phyloP scores from a whole-genome alignment of 2,888 invertebrate species.

The Eretmocerus hayati region DNA sequence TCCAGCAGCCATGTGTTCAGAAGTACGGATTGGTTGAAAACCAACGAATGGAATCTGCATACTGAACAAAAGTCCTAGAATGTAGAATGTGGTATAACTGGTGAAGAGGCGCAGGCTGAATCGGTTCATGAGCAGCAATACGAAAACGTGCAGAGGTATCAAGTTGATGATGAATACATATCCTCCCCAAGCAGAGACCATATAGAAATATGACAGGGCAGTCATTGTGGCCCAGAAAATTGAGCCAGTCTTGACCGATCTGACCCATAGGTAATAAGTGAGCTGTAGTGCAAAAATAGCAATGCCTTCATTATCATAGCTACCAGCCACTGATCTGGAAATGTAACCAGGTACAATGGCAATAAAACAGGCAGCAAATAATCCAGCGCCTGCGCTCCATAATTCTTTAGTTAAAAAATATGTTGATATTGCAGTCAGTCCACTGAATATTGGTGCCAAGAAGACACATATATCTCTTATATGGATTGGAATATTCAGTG shows the following conservation, averaged over 20 bases:
- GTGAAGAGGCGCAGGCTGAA: conserved; percentile 88
- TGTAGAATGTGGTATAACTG: conserved; percentile 95
- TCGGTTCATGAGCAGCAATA: conserved; percentile 88
- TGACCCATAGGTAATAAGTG: conserved; percentile 97
- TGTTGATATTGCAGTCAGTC: conserved; percentile 94
- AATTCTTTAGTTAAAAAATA: conserved; percentile 95
- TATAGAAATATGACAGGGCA: conserved; percentile 96
- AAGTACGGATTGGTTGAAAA: conserved; percentile 97
- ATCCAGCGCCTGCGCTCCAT: conserved; percentile 92
- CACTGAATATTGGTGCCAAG: conserved; percentile 96
- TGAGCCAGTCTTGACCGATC: conserved; percentile 94
- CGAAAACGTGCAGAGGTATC: conserved; percentile 96
- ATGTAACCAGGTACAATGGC: conserved; percentile 99
- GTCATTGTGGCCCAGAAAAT: conserved; percentile 94
- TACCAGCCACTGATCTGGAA: conserved; percentile 97
- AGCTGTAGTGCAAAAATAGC: conserved; percentile 99
- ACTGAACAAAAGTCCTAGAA: conserved; percentile 86
- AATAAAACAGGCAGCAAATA: conserved; percentile 98
- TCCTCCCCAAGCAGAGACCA: conserved; percentile 99
- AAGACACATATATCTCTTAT: conserved; percentile 99
- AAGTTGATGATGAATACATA: conserved; percentile 99
- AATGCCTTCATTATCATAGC: conserved; percentile 99
- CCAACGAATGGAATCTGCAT: conserved; percentile 98
- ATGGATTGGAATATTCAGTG: conserved; percentile 93
- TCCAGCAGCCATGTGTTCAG: conserved; percentile 98